Percentiles rank a stretch among this genome's conserved stretches.
These are phyloP conservation scores for Parnassius orleans DNA, from an alignment of 2,888 invertebrate species.

Conservation along the genomic window DNA sequence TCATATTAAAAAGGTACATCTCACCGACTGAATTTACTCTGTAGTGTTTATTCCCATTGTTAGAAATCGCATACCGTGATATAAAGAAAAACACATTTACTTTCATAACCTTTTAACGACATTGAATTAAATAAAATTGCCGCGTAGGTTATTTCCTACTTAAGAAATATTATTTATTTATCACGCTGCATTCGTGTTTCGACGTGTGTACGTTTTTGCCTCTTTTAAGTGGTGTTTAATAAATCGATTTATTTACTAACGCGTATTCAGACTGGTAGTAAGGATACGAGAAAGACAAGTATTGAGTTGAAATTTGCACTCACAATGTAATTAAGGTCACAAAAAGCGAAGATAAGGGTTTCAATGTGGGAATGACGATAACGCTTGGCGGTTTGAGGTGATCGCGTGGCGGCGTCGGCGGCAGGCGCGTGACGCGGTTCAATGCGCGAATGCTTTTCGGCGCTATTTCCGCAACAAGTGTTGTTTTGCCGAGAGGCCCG, in stretches of 20 bases:
- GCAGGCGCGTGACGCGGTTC: constrained; percentile 29
- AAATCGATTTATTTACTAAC: too few species aligned
- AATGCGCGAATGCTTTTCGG: constrained; percentile 61
- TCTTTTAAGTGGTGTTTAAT: too few species aligned
- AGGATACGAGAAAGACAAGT: background rate
- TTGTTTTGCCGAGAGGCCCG: constrained; percentile 72
- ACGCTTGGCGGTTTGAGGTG: constrained; percentile 6
- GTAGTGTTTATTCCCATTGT: constrained; percentile 8
- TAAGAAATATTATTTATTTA: too few species aligned
- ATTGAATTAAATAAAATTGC: constrained; percentile 10
- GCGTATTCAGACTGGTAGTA: too few species aligned
- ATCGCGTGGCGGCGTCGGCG: constrained; percentile 7
- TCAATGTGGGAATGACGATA: background rate
- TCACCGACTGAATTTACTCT: background rate
- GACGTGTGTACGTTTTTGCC: too few species aligned
- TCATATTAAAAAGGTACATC: too few species aligned
- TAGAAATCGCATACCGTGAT: constrained; percentile 16
- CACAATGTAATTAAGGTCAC: background rate
- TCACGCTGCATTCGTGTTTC: too few species aligned
- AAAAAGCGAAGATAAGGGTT: background rate
- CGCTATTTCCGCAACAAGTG: constrained; percentile 79
- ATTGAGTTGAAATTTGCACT: background rate
- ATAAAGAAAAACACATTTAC: constrained; percentile 9
- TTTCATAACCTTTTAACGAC: constrained; percentile 18
- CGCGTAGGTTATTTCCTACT: too few species aligned